phyloP scores from a whole-genome alignment of 2,113 vertebrate species.

The Hemibates koningsi region DNA sequence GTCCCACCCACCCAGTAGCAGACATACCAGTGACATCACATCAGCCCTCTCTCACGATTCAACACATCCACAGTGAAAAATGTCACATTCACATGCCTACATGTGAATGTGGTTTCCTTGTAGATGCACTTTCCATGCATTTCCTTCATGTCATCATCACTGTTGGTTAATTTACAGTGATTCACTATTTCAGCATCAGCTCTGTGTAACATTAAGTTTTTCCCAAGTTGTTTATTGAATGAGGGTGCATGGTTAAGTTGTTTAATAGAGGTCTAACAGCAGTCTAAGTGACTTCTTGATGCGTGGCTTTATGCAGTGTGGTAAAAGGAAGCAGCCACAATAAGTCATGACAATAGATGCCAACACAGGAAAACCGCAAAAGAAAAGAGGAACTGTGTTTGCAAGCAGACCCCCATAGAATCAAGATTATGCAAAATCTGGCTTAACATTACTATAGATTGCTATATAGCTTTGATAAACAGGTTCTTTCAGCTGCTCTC shows the following conservation, averaged over 20 bases:
- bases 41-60: not conserved
- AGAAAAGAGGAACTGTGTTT: not conserved
- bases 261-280: not conserved
- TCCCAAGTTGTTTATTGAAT: not conserved
- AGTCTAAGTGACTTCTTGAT: not conserved
- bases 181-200: not conserved
- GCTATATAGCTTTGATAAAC: not conserved
- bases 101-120: not conserved
- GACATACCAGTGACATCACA: slow-evolving; percentile 23
- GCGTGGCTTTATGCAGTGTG: not conserved
- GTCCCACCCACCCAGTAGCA: slow-evolving; percentile 20
- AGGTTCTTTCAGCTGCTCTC: not conserved
- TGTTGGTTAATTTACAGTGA: not conserved
- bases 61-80: not conserved
- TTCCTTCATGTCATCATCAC: not conserved
- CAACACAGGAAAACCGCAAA: not conserved
- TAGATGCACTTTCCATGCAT: not conserved
- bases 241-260: not conserved
- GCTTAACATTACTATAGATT: not conserved
- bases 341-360: not conserved
- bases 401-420: not conserved
- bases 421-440: not conserved
- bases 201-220: not conserved
- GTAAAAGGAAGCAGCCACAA: not conserved
- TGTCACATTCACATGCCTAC: not conserved